Evolutionary conservation across 2,113 vertebrate genomes (phyloP).

Genomic region (Galbula dea): DNA sequence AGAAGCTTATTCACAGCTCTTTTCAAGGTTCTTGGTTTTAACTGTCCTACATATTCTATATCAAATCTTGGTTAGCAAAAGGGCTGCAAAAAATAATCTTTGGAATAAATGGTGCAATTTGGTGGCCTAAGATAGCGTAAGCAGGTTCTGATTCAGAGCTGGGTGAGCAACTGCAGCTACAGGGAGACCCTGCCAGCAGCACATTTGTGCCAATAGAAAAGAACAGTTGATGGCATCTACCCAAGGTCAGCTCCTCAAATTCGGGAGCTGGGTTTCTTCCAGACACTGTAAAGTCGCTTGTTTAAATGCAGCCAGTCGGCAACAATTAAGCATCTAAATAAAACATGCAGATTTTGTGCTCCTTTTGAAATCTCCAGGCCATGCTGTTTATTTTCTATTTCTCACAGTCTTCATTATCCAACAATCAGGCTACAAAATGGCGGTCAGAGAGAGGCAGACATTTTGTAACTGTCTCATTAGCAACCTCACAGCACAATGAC

Average conservation of each 20-base stretch:
- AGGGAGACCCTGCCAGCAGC: slow-evolving; percentile 67
- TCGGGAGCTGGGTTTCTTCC: slow-evolving; percentile 70
- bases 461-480: slow-evolving; percentile 72
- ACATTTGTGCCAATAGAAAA: slow-evolving; percentile 69
- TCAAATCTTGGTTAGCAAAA: background rate
- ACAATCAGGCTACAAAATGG: slow-evolving; percentile 81
- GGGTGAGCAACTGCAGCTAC: background rate
- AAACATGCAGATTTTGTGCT: slow-evolving; percentile 65
- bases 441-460: slow-evolving; percentile 73
- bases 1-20: background rate
- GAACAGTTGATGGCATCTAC: slow-evolving; percentile 76
- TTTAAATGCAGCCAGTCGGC: slow-evolving; percentile 73
- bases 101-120: background rate
- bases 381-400: slow-evolving; percentile 54
- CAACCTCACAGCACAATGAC: slow-evolving; percentile 2
- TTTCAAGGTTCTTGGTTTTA: background rate
- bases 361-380: slow-evolving; percentile 47
- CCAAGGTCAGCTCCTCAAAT: slow-evolving; percentile 78
- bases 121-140: background rate
- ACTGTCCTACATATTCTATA: background rate
- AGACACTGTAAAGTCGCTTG: slow-evolving; percentile 68
- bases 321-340: slow-evolving; percentile 73
- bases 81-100: background rate
- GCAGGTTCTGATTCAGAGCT: background rate
- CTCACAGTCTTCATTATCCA: slow-evolving; percentile 71